Evolutionary conservation across 1,140 invertebrate genomes (phyloP), one percentile per base, ranked within the genome.

Genomic region (Radopholus similis): DNA sequence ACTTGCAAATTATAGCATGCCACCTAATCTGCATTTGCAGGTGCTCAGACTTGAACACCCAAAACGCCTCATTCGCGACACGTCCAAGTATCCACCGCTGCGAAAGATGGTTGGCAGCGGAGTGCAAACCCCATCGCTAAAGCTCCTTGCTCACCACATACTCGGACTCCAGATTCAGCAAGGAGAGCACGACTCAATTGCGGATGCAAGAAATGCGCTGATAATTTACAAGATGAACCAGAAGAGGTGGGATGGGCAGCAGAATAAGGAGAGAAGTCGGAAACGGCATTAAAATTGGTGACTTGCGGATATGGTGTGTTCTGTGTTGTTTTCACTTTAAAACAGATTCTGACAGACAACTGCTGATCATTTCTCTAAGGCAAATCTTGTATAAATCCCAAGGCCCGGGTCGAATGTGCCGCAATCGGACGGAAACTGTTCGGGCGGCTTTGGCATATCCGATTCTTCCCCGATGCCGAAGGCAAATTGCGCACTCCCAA

Each of bases 151-250:
- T 0, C 84, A 87, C 35, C 87, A 88, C 78, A 83, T 93, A 9
- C 84, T 96, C 1, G 88, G 88, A 15, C 86, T 89, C 49, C 87
- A 88, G 40, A 91, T 96, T 69, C 93, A 96, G 83, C 84, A 86
- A 15, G 92, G 91, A 0, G 92, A 94, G 83, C 93, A 96, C 82
- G 89, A 88, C 81, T 94, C 93, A 0, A 88, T 93, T 23, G 26
- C 59, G 30, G 77, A 78, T 53, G 77, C 77, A 21, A 75, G 70
- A 49, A 74, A 66, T n/a, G 77, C 77, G 23, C 64, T 78, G 28
- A 63, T 75, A 42, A 70, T 70, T 13, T 70, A 70, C 40, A 28
- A 57, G 35, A 30, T 32, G 47, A 35, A 73, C 37, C 60, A 47
- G 38, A 49, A 71, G 15, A 70, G 59, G n/a, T 70, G 68, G 68